phyloP scores from a whole-genome alignment of 1,140 invertebrate species.

The Heliothis subflexa region DNA sequence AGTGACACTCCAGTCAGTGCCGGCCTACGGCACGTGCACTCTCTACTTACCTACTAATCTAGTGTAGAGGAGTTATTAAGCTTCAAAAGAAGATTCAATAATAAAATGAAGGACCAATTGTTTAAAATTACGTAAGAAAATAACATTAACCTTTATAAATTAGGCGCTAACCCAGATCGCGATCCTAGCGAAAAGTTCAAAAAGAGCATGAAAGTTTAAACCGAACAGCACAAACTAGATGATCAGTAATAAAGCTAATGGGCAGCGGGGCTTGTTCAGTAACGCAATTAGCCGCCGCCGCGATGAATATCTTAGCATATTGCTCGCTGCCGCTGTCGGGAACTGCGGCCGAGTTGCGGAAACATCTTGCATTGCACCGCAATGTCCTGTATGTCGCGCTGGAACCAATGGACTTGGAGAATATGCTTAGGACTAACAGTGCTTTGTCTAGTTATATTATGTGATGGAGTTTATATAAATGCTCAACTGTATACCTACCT shows the following conservation, averaged over 20 bases:
- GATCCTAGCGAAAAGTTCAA: background rate
- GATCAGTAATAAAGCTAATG: conserved; percentile 54
- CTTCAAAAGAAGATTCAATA: too few relatives aligned
- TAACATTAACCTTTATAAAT: too few relatives aligned
- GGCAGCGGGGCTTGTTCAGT: conserved; percentile 29
- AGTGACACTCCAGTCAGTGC: too few relatives aligned
- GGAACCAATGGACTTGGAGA: background rate
- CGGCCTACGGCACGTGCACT: too few relatives aligned
- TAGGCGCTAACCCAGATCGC: background rate
- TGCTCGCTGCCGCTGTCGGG: conserved; percentile 23
- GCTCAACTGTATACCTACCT: too few relatives aligned
- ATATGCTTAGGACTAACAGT: background rate
- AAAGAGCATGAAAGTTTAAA: conserved; percentile 14
- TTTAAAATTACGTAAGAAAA: too few relatives aligned
- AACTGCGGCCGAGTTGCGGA: conserved; percentile 8
- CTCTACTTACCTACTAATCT: too few relatives aligned
- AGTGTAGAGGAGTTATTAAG: too few relatives aligned
- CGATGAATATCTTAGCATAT: conserved; percentile 55
- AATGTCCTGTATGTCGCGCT: background rate
- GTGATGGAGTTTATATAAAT: too few relatives aligned
- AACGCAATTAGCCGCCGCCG: conserved; percentile 48
- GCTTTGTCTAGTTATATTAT: too few relatives aligned
- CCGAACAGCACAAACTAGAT: conserved; percentile 36
- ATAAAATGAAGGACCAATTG: too few relatives aligned
- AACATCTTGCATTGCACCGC: background rate